Evolutionary conservation across 2,888 invertebrate genomes (phyloP).

Genomic region (Chaetogeoica ovagalla): DNA sequence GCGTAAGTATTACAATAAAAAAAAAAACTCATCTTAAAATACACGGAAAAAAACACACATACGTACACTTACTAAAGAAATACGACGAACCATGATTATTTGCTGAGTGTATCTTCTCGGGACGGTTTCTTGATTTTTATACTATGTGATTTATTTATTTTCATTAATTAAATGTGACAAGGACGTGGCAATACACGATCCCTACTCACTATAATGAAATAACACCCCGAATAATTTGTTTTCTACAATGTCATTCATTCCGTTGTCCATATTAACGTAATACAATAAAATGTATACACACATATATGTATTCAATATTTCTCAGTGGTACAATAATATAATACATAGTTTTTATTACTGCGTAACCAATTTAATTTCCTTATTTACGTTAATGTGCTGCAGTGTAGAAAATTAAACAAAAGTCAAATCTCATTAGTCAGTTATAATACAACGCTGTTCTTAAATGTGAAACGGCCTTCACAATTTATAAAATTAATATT

Average conservation of each 20-base stretch:
- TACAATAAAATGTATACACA: background rate
- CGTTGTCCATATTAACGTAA: background rate
- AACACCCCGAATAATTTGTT: conserved; percentile 11
- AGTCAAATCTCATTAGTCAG: too few species aligned
- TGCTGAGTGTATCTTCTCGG: conserved; percentile 11
- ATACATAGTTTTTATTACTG: too few species aligned
- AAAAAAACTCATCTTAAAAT: background rate
- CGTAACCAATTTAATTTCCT: too few species aligned
- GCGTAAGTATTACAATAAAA: background rate
- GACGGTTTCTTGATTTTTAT: conserved; percentile 16
- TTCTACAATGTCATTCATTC: conserved; percentile 19
- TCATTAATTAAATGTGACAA: conserved; percentile 3
- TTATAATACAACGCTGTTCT: too few species aligned
- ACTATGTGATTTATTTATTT: conserved; percentile 12
- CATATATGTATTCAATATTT: too few species aligned
- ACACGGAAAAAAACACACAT: background rate
- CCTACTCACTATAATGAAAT: conserved; percentile 38
- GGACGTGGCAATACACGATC: conserved; percentile 11
- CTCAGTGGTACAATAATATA: too few species aligned
- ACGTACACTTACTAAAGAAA: conserved; percentile 14
- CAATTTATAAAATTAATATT: too few species aligned
- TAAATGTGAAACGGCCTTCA: too few species aligned
- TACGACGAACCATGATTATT: conserved; percentile 34
- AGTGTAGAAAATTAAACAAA: too few species aligned
- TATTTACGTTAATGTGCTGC: too few species aligned